Conservation (phyloP, 2,113 vertebrate species). For the Apodemus speciosus region DNA sequence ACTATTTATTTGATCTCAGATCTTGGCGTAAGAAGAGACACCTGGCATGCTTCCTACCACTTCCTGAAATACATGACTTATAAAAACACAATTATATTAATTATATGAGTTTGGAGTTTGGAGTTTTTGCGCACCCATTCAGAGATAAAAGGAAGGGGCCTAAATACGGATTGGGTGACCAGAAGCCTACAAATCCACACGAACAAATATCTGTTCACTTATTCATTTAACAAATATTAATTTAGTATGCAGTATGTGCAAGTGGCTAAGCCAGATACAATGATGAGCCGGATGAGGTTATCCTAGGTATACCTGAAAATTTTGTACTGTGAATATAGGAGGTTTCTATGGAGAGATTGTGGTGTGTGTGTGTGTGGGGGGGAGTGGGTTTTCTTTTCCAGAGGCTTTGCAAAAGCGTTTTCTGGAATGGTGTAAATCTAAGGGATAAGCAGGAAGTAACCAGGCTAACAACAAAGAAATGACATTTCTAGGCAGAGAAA, state of each 20-base stretch:
- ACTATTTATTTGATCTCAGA: neutral
- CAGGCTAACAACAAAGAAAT: neutral
- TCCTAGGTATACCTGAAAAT: neutral
- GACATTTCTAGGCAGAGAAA: neutral
- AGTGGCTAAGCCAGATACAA: neutral
- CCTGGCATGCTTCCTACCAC: neutral
- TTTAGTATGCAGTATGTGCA: neutral
- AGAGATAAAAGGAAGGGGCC: neutral
- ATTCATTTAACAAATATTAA: neutral
- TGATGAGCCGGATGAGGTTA: neutral
- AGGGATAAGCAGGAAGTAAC: neutral
- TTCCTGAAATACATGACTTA: neutral
- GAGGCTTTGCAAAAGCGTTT: neutral
- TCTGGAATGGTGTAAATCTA: neutral
- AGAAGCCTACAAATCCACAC: neutral
- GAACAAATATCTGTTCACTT: neutral
- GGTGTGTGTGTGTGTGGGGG: too few species aligned
- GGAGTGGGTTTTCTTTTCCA: neutral
- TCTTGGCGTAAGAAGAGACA: neutral
- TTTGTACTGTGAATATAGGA: neutral
- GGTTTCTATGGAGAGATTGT: rapidly evolving
- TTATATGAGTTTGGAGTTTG: neutral
- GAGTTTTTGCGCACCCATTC: neutral
- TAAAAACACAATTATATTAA: neutral
- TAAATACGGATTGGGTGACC: neutral